These are phyloP conservation scores for Siphamia tubifer DNA, from an alignment of 2,113 vertebrate species.

Conservation along the genomic window DNA sequence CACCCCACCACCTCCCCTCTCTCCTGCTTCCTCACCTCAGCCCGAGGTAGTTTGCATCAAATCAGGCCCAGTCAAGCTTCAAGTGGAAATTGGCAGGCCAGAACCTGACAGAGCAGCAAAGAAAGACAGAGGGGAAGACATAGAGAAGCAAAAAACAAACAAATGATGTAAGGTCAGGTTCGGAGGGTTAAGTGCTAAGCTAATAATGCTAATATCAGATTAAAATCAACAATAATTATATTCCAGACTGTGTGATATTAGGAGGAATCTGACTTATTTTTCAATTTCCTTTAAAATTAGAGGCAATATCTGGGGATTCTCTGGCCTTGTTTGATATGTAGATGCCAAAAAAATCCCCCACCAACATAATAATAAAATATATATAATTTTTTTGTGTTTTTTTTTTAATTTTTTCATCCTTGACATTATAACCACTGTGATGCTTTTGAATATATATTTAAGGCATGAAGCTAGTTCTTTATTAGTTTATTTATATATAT, in stretches of 20 bases:
- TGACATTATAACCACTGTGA: neutral
- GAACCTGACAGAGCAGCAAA: slow-evolving; percentile 88
- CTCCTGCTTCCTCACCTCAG: slow-evolving; percentile 74
- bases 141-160: slow-evolving; percentile 1
- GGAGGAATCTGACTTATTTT: neutral
- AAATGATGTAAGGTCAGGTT: slow-evolving; percentile 12
- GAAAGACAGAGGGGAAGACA: slow-evolving; percentile 29
- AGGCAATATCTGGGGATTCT: neutral
- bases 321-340: neutral
- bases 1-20: neutral
- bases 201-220: too few species aligned
- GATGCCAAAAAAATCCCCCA: neutral
- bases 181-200: slow-evolving; percentile 42
- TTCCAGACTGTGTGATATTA: neutral
- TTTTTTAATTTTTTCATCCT: neutral
- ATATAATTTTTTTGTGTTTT: too few species aligned
- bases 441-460: too few species aligned
- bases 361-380: too few species aligned
- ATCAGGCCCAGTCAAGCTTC: slow-evolving; percentile 98
- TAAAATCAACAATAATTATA: slow-evolving; percentile 8
- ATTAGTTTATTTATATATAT: too few species aligned
- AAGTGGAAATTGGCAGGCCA: slow-evolving; percentile 98
- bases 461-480: too few species aligned
- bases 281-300: neutral
- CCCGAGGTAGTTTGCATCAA: slow-evolving; percentile 97